phyloP scores from a whole-genome alignment of 2,113 vertebrate genomes.

The Daboia siamensis region DNA sequence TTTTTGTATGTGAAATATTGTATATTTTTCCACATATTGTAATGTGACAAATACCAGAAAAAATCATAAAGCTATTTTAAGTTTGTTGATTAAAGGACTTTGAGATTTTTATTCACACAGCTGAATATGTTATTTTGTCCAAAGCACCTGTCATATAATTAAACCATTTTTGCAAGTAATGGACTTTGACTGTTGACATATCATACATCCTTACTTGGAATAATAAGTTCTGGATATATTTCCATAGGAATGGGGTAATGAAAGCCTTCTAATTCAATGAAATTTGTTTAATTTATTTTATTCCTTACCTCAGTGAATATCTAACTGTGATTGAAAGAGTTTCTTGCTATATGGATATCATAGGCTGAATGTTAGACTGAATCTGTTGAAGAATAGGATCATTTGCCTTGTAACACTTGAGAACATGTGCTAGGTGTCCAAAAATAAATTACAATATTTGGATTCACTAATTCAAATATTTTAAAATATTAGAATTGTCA shows the following conservation, averaged over 20 bases:
- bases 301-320: background rate
- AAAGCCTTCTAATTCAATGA: background rate
- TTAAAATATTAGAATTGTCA: background rate
- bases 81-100: background rate
- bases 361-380: background rate
- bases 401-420: background rate
- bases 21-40: background rate
- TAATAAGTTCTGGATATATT: background rate
- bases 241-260: background rate
- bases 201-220: background rate
- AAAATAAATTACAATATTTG: background rate
- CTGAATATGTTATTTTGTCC: background rate
- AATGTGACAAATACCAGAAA: background rate
- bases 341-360: background rate
- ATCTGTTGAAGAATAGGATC: background rate
- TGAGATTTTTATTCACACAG: background rate
- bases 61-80: background rate
- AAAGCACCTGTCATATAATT: background rate
- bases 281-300: background rate
- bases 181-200: background rate
- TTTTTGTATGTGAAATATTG: background rate
- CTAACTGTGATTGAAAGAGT: background rate
- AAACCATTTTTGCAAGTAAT: background rate
- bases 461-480: background rate
- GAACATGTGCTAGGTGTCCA: background rate